These are phyloP conservation scores for Apotomis betuletana DNA, from an alignment of 2,888 invertebrate genomes.

Conservation along the genomic window DNA sequence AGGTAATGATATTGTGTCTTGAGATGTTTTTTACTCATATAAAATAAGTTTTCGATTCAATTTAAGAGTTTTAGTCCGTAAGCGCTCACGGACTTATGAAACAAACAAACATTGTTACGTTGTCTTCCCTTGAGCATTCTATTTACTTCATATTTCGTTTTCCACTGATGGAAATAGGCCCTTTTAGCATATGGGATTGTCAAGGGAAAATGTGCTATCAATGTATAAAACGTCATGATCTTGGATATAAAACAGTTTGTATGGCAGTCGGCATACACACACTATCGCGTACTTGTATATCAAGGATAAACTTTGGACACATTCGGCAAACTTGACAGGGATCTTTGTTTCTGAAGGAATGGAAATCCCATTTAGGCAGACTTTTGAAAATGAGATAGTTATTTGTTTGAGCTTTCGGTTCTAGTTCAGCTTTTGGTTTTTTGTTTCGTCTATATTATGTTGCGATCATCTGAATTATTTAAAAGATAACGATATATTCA, in stretches of 20 bases:
- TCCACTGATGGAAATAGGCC: too few species aligned
- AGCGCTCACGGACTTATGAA: too few species aligned
- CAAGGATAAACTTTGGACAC: constrained; percentile 23
- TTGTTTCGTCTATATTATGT: background rate
- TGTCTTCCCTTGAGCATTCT: too few species aligned
- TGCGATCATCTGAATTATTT: background rate
- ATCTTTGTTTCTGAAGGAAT: constrained; percentile 27
- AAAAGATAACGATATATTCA: too few species aligned
- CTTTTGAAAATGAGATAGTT: constrained; percentile 3
- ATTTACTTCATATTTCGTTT: too few species aligned
- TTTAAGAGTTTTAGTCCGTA: too few species aligned
- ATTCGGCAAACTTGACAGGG: constrained; percentile 15
- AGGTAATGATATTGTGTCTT: background rate
- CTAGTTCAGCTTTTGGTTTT: background rate
- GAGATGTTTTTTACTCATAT: background rate
- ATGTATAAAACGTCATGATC: too few species aligned
- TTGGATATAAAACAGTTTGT: background rate
- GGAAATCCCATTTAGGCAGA: constrained; percentile 14
- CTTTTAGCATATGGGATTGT: too few species aligned
- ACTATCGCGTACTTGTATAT: constrained; percentile 8
- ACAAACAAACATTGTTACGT: too few species aligned
- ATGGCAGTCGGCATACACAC: background rate
- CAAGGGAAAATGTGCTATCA: too few species aligned
- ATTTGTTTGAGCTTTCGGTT: background rate
- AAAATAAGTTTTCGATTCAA: too few species aligned